Percentiles rank a stretch among this genome's conserved stretches.
Evolutionary conservation across 2,113 vertebrate species (phyloP).

Genomic region (Clarias batrachus): DNA sequence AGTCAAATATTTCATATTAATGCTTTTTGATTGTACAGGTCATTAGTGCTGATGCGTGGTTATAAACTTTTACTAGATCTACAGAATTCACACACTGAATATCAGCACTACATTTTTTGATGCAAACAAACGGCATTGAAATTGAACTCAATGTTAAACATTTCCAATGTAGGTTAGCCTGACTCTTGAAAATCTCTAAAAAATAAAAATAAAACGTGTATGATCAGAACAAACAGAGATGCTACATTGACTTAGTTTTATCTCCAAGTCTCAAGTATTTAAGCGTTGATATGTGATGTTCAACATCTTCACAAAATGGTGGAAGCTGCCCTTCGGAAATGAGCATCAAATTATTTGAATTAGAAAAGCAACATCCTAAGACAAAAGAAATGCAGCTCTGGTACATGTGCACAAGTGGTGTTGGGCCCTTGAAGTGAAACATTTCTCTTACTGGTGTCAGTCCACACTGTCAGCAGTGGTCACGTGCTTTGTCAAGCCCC

Average conservation of each 20-base stretch:
- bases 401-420: slow-evolving; percentile 32
- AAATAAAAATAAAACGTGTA: not conserved
- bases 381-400: slow-evolving; percentile 11
- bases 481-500: slow-evolving; percentile 69
- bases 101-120: not conserved
- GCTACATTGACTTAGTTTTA: not conserved
- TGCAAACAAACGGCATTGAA: not conserved
- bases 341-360: slow-evolving; percentile 16
- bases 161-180: not conserved
- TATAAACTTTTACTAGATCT: not conserved
- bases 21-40: not conserved
- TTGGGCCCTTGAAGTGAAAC: slow-evolving; percentile 61
- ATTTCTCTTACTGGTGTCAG: not conserved
- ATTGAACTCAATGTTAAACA: not conserved
- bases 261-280: not conserved
- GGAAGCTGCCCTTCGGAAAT: not conserved
- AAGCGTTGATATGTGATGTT: not conserved
- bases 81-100: not conserved
- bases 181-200: not conserved
- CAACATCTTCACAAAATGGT: not conserved
- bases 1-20: not conserved
- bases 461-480: slow-evolving; percentile 60
- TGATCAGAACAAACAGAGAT: not conserved
- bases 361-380: slow-evolving; percentile 5
- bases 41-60: not conserved